These are phyloP conservation scores for Ormia ochracea DNA, from an alignment of 2,888 invertebrate genomes.

Conservation along the genomic window DNA sequence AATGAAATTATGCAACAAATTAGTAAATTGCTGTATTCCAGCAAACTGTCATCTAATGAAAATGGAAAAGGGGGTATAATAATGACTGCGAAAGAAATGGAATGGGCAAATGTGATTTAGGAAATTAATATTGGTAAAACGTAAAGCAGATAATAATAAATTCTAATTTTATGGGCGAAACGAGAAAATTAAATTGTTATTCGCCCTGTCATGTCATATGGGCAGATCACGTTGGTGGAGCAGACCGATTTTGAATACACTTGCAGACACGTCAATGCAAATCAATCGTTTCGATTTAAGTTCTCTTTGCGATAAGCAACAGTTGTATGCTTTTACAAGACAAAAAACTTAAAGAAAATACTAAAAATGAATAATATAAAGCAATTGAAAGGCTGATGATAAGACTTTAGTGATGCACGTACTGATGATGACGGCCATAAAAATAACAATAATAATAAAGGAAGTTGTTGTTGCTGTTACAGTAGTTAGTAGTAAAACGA, in stretches of 20 bases:
- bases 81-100: slow-evolving; percentile 29
- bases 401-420: background rate
- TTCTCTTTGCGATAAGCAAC: slow-evolving; percentile 13
- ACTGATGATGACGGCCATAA: slow-evolving; percentile 26
- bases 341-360: background rate
- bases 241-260: background rate
- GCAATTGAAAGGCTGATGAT: slow-evolving; percentile 7
- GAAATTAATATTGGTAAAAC: too few relatives aligned
- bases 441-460: slow-evolving; percentile 34
- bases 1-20: slow-evolving; percentile 37
- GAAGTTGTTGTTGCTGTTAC: background rate
- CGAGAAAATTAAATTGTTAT: slow-evolving; percentile 2
- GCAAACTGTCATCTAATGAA: background rate
- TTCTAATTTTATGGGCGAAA: background rate
- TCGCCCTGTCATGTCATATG: background rate
- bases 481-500: background rate
- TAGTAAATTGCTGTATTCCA: slow-evolving; percentile 1
- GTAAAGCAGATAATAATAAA: background rate
- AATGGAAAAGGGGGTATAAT: slow-evolving; percentile 7
- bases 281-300: background rate
- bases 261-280: background rate
- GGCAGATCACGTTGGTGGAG: background rate
- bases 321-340: slow-evolving; percentile 19
- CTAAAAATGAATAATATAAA: background rate
- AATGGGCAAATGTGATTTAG: slow-evolving; percentile 13